Evolutionary conservation across 2,797 vertebrate genomes (phyloP).

Genomic region (Huso huso): DNA sequence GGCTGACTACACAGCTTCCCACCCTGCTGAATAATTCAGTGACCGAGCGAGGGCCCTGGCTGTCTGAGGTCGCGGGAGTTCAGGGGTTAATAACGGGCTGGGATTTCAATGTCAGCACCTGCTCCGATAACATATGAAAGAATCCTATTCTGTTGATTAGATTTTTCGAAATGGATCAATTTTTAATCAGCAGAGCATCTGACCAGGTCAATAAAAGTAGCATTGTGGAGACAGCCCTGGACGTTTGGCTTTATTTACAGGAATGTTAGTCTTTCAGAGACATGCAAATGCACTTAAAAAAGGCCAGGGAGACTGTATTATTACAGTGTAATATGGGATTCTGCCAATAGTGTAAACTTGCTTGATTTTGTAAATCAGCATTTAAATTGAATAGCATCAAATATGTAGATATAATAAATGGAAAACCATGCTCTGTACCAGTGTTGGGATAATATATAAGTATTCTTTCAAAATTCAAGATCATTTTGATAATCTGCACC

Average conservation of each 20-base stretch:
- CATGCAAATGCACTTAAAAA: slow-evolving; percentile 58
- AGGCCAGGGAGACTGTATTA: no score
- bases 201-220: slow-evolving; percentile 89
- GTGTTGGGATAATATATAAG: no score
- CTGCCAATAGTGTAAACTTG: no score
- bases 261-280: slow-evolving; percentile 78
- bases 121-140: slow-evolving; percentile 84
- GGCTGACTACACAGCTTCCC: slow-evolving; percentile 58
- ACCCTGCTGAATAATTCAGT: slow-evolving; percentile 90
- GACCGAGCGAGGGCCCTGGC: slow-evolving; percentile 54
- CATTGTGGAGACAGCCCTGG: slow-evolving; percentile 73
- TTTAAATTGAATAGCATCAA: no score
- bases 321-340: no score
- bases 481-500: no score
- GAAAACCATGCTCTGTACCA: no score
- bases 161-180: slow-evolving; percentile 99
- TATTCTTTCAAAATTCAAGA: no score
- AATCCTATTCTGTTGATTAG: slow-evolving; percentile 99
- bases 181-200: slow-evolving; percentile 99
- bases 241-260: slow-evolving; percentile 88
- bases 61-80: slow-evolving; percentile 70
- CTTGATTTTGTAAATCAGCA: no score
- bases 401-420: no score
- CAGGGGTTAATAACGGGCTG: slow-evolving; percentile 98
- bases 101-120: slow-evolving; percentile 88